Conservation (phyloP, 1,140 invertebrate genomes). For the Mercenaria mercenaria region DNA sequence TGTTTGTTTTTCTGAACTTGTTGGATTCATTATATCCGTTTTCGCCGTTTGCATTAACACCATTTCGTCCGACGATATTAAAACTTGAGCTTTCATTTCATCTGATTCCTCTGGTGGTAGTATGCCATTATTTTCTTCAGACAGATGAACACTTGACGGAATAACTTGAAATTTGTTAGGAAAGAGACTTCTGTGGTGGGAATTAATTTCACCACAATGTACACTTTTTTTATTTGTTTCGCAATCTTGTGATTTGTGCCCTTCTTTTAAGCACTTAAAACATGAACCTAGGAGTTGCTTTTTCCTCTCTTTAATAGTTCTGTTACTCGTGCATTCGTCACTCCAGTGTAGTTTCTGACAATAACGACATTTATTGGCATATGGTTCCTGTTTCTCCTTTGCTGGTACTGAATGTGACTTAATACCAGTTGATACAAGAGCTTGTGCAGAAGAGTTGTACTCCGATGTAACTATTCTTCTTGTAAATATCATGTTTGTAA, state of each 20-base stretch:
- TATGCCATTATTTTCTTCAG: not conserved
- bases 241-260: not conserved
- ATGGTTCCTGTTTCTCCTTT: not conserved
- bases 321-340: not conserved
- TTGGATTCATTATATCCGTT: constrained; percentile 21
- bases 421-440: no score
- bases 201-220: not conserved
- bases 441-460: no score
- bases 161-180: not conserved
- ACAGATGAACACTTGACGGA: not conserved
- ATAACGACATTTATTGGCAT: not conserved
- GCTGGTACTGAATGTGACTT: no score
- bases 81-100: not conserved
- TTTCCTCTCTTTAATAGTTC: constrained; percentile 11
- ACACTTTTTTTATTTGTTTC: constrained; percentile 28
- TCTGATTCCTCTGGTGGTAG: not conserved
- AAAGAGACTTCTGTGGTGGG: constrained; percentile 9
- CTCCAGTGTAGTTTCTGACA: constrained; percentile 22
- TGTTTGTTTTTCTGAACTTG: not conserved
- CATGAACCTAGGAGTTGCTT: not conserved
- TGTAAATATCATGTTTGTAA: not conserved
- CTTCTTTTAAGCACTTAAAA: constrained; percentile 11
- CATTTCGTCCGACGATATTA: constrained; percentile 54
- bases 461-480: not conserved
- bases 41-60: constrained; percentile 56